Percentiles rank a stretch among this genome's conserved stretches.
phyloP scores from a whole-genome alignment of 64 coral and sea anemone genomes.

The Stichodactyla helianthus region DNA sequence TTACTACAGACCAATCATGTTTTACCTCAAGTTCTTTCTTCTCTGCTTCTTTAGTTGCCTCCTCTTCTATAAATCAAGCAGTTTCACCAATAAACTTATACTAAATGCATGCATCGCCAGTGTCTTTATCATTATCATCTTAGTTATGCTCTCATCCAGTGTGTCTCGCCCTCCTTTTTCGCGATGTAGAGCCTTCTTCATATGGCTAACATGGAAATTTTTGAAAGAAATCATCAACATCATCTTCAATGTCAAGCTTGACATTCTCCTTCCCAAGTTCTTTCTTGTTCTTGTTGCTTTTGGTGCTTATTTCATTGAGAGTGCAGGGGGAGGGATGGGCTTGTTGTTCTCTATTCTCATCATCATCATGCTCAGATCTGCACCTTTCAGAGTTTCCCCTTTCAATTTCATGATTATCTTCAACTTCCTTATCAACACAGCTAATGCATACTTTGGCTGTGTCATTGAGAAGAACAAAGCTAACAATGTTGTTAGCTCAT shows the following conservation, averaged over 20 bases:
- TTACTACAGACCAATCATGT: constrained; percentile 81
- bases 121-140: constrained; percentile 63
- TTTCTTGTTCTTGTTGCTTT: constrained; percentile 68
- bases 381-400: constrained; percentile 75
- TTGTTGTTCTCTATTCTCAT: constrained; percentile 65
- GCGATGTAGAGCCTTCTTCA: constrained; percentile 50
- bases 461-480: constrained; percentile 75
- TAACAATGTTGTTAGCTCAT: constrained; percentile 50
- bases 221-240: constrained; percentile 61
- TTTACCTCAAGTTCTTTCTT: constrained; percentile 68
- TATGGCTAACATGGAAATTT: constrained; percentile 58
- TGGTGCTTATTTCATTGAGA: constrained; percentile 61
- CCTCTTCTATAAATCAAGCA: constrained; percentile 28
- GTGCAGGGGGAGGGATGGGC: constrained; percentile 67
- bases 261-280: constrained; percentile 65
- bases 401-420: constrained; percentile 96
- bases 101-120: constrained; percentile 59
- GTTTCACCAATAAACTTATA: constrained; percentile 15
- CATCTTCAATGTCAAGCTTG: constrained; percentile 76
- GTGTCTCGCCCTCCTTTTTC: constrained; percentile 62
- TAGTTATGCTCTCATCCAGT: constrained; percentile 63
- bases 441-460: constrained; percentile 72
- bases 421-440: constrained; percentile 65
- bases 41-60: constrained; percentile 72
- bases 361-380: constrained; percentile 70